phyloP scores from a whole-genome alignment of 1,140 invertebrate genomes.

The Archivesica marissinica region DNA sequence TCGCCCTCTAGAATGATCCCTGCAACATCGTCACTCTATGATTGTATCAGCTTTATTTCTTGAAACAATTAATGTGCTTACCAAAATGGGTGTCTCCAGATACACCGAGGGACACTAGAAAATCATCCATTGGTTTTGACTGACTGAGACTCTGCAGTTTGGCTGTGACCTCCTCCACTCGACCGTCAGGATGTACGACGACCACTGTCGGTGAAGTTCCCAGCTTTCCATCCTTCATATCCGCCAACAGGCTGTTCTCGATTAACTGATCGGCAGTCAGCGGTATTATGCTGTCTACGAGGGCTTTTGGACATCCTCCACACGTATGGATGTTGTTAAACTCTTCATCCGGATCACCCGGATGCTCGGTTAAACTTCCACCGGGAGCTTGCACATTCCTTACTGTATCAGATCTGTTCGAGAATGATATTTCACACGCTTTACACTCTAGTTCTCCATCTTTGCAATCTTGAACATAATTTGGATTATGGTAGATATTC shows the following conservation, averaged over 20 bases:
- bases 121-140: constrained; percentile 67
- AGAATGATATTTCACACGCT: constrained; percentile 92
- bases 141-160: constrained; percentile 72
- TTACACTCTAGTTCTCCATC: constrained; percentile 96
- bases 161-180: constrained; percentile 78
- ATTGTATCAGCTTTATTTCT: background rate
- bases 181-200: constrained; percentile 80
- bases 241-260: constrained; percentile 76
- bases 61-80: background rate
- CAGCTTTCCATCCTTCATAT: constrained; percentile 78
- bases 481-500: constrained; percentile 96
- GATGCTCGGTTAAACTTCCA: constrained; percentile 11
- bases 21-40: background rate
- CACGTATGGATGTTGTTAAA: constrained; percentile 49
- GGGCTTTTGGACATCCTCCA: constrained; percentile 48
- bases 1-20: background rate
- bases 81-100: constrained; percentile 57
- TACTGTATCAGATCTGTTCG: constrained; percentile 76
- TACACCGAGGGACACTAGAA: constrained; percentile 57
- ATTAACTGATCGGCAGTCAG: constrained; percentile 76
- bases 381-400: constrained; percentile 91
- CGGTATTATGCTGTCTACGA: constrained; percentile 16
- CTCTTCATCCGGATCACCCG: background rate
- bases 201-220: constrained; percentile 78
- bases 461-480: constrained; percentile 94